Base-by-base conservation (phyloP, 2,888 invertebrate species). In the Ferrisia virgata region DNA sequence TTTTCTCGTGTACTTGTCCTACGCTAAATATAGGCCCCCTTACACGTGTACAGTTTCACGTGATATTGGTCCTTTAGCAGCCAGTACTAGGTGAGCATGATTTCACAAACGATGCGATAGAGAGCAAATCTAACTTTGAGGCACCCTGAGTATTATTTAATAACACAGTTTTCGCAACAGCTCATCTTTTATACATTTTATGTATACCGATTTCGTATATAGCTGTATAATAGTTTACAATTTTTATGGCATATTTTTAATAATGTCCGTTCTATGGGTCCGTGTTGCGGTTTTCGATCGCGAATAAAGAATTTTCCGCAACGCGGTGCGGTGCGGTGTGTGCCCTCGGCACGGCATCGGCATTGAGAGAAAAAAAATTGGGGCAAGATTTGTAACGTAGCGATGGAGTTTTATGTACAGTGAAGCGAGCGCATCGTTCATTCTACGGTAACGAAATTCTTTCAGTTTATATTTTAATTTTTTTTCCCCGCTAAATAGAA, bases 151-250 rank as follows among this genome's bases (percentile, higher is more conserved):
- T 33, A n/a, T 33, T 72, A 72, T 72, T 72, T 72, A 72, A 72
- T 72, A 72, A 72, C 72, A 72, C 33, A 33, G 72, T 72, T 72
- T 72, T 72, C 72, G 72, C 72, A 72, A 72, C 72, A 72, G 33
- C 72, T 72, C 72, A 72, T 72, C 72, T 72, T 72, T 72, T 72
- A 72, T 72, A 72, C 72, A 72, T 72, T 72, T 72, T 72, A 72
- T 33, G 18, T 33, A 33, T 0, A 64, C 28, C 28, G 58, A 72
- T 2, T 72, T 72, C 5, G 72, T 64, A 28, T n/a, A n/a, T 47
- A 18, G 31, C 64, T 64, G 72, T 72, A n/a, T n/a, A 33, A 33
- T 72, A 72, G 72, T 72, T 72, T 72, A 33, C 33, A 33, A 72
- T 72, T 72, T 72, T 72, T 72, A 72, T 33, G 33, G 31, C 33